Evolutionary conservation across 1,140 invertebrate genomes (phyloP), one percentile per base, ranked within the genome.

Genomic region (Drosophila kurseongensis): DNA sequence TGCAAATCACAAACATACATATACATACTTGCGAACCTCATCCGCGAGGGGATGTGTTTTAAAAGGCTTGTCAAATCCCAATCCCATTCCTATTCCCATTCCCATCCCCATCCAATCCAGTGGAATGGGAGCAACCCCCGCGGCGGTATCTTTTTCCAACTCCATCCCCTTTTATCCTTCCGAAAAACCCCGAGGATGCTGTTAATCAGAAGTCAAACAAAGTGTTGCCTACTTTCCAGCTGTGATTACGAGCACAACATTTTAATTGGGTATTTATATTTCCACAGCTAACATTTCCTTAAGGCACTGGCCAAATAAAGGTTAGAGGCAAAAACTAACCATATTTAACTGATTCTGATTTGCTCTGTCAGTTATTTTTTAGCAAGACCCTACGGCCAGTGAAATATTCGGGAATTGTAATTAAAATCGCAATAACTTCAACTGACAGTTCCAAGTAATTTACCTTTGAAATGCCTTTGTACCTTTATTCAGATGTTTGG

Each of bases 171-270:
- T 14, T 13, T 16, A 13, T n/a, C n/a, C 16, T 7, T 6, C 35
- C 27, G 14, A 57, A 36, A 27, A 47, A 40, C 69, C 56, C 40
- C 44, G 45, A 55, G 55, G 51, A 61, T 42, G 80, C 81, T 72
- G 76, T 84, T 84, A 84, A 84, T 84, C 78, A 81, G 73, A 84
- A 80, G 73, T 77, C 81, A 84, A 84, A 84, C 81, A 84, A 77
- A 83, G 56, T 74, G 71, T 36, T 76, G 81, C 77, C 75, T 85
- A 80, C 81, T 80, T 81, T 80, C 55, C 44, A 62, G 72, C 72
- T 59, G 55, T 80, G 78, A 83, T 84, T 84, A 85, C 69, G 63
- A 41, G 56, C 55, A 83, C 29, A 71, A 71, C 68, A 62, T 74
- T 73, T 81, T 65, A 80, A 58, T 50, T 71, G 56, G 40, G 41